Evolutionary conservation across 1,140 invertebrate genomes (phyloP), one percentile per base, ranked within the genome.

Genomic region (Sinella curviseta): DNA sequence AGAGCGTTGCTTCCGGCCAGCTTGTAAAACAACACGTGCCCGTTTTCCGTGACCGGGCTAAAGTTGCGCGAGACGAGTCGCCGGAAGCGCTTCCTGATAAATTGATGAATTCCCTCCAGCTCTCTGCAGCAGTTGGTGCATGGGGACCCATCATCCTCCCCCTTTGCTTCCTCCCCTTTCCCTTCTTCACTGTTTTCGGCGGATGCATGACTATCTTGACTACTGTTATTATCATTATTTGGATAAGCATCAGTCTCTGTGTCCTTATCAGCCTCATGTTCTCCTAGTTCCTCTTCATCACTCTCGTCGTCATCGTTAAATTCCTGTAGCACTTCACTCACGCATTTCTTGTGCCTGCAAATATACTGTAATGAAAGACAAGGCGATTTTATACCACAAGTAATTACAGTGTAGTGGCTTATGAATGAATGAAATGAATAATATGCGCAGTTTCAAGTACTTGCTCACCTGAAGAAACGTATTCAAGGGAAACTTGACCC

Each of bases 21-120:
- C 31, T 82, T 82, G 74, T 77, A 82, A 35, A 76, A 80, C 60
- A 78, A 77, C n/a, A 80, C 34, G 0, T 74, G 73, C 0, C 77
- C 31, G 33, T 77, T 36, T 1, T 75, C 74, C 16, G 73, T 57
- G 14, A 77, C 79, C 16, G 55, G 60, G 24, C 76, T 34, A 31
- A 82, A 82, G 0, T 76, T 80, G 0, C 34, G 36, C 20, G 77
- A 39, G 0, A 82, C 28, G 2, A 80, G 79, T 39, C 74, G 77
- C 57, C 57, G 54, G 39, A 82, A 82, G 3, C 74, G 70, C 26
- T 80, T 80, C 28, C 77, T 76, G 31, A 82, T 77, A 34, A 82
- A 82, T 17, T 54, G 30, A 17, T 82, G 81, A 16, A 78, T 74
- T 1, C 17, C 34, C 16, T 24, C 14, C 0, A 79, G 48, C 20